Base-by-base conservation (phyloP, 2,113 vertebrate genomes). In the Lasiurus cinereus region DNA sequence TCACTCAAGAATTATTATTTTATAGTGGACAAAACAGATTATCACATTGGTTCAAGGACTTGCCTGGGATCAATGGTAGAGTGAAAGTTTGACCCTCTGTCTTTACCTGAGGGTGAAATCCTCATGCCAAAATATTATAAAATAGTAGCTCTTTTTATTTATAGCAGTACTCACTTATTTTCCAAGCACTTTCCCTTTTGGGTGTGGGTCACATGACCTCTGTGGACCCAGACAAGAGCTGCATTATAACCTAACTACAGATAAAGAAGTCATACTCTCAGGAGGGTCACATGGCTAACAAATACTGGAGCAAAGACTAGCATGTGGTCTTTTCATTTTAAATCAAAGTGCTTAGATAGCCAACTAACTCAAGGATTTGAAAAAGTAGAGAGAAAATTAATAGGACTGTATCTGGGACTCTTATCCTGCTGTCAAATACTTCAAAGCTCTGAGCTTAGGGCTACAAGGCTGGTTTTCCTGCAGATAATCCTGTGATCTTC, bases 311-410 rank as follows among this genome's bases (percentile, higher is more conserved):
- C 29, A n/a, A 76, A 73, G 72, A 54, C 11, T 67, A 77, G 54
- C 77, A 74, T 31, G 39, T 19, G 12, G 14, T 33, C 50, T 94
- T 83, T 83, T 27, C 14, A 56, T 66, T 95, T 64, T 83, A 83
- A 93, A n/a, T 77, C 15, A 18, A 82, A 83, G 27, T 89, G 74
- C 59, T 86, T 56, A 62, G 24, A 73, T 15, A 78, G 39, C 5
- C 62, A 27, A 8, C 9, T 9, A 94, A 77, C 15, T 67, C 72
- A 62, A 50, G 24, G 12, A 62, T 24, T 88, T 43, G 9, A 62
- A 59, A 94, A 79, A 52, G 43, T 12, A 27, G 27, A 82, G 33
- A 90, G 78, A 86, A 79, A 70, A 36, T 56, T 62, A 95, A 50
- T 74, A 39, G 56, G 27, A 76, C 11, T 76, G 7, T 54, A 43